Evolutionary conservation across 2,888 invertebrate species (phyloP), one percentile per base, ranked within the genome.

Genomic region (Amblyjoppa fuscipennis): DNA sequence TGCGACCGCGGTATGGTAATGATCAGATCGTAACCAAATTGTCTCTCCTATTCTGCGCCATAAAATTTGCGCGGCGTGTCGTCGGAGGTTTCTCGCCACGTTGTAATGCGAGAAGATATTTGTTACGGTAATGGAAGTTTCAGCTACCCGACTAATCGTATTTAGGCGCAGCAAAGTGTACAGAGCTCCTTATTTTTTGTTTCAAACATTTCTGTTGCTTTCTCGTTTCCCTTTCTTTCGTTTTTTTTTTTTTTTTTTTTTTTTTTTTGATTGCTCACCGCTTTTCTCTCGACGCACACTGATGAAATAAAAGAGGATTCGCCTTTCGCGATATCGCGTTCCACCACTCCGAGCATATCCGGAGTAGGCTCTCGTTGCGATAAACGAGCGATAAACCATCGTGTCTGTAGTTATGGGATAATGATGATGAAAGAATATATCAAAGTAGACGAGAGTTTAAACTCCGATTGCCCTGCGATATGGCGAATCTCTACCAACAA

Each of bases 341-440:
- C 38, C 80, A 51, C 28, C 38, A n/a, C 59, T 76, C 38, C 76
- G 64, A 53, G 68, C 49, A 76, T 84, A 76, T 84, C 76, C 76
- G 75, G 66, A 80, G 64, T 45, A 71, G 59, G 38, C 56, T 71
- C 76, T 71, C 59, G 56, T 51, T 20, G 56, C 59, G 71, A 84
- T 84, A 80, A 84, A 75, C 69, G 80, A 76, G 69, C 75, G 83
- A 80, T 80, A 80, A 80, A 76, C 66, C n/a, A 45, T 41, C 25
- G 5, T 25, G 13, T 45, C 1, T 69, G 49, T 45, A 71, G 71
- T 31, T 64, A 53, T 71, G 5, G 53, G 34, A 71, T 71, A 38
- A 71, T 53, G n/a, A 13, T 38, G 53, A 71, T 34, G 34, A 34
- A 71, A 71, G 34, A 71, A 53, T 51, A 51, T 20, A 49, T 3